phyloP scores from a whole-genome alignment of 2,797 vertebrate species.

The Micromesistius poutassou region DNA sequence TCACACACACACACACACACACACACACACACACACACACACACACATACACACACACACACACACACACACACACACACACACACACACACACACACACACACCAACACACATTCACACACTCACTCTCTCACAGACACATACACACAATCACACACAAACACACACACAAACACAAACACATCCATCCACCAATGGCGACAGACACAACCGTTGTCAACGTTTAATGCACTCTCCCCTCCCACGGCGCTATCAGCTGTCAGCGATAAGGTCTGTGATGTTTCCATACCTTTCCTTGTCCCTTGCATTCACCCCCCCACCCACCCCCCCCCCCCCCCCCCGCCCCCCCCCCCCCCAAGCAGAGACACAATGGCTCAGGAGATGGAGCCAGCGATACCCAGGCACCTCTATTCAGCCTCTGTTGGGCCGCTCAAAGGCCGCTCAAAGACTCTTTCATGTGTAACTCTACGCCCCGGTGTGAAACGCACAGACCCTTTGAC shows the following conservation, averaged over 20 bases:
- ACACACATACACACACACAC: background rate
- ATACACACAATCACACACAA: background rate
- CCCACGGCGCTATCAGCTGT: constrained; percentile 57
- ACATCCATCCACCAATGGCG: constrained; percentile 8
- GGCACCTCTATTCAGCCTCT: constrained; percentile 52
- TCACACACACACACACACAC: background rate
- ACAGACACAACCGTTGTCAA: constrained; percentile 31
- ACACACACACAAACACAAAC: constrained; percentile 12
- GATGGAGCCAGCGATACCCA: constrained; percentile 55
- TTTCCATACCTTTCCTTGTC: constrained; percentile 57
- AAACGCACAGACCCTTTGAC: constrained; percentile 46
- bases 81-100: constrained; percentile 14
- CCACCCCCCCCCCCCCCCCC: background rate
- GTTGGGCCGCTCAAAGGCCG: constrained; percentile 42
- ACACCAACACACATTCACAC: no score
- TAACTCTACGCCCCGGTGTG: constrained; percentile 55
- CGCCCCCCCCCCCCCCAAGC: constrained; percentile 28
- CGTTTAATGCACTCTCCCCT: constrained; percentile 47
- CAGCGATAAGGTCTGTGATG: constrained; percentile 60
- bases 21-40: constrained; percentile 7
- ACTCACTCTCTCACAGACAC: background rate
- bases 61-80: background rate
- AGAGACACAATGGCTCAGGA: constrained; percentile 47
- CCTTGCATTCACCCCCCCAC: constrained; percentile 40
- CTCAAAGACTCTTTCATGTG: constrained; percentile 59